Evolutionary conservation across 1,140 invertebrate species (phyloP).

Genomic region (Zaprionus taronus): DNA sequence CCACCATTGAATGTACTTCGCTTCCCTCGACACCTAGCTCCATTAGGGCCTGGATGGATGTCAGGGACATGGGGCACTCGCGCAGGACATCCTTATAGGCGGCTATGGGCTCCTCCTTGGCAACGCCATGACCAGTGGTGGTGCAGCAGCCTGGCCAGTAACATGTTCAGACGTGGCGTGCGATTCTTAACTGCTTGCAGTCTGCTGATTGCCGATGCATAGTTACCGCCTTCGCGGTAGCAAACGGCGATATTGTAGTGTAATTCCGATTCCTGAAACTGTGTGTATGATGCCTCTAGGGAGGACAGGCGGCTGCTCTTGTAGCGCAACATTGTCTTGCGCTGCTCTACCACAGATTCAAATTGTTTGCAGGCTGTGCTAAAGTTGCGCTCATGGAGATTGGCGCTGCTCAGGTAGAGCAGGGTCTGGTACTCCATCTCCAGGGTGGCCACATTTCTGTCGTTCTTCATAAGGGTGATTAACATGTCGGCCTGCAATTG

Average conservation of each 20-base stretch:
- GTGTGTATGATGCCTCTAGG: conserved; percentile 75
- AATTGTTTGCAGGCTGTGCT: conserved; percentile 56
- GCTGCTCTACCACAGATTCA: conserved; percentile 53
- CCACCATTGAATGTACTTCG: conserved; percentile 89
- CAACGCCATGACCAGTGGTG: conserved; percentile 87
- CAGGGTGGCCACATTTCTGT: conserved; percentile 64
- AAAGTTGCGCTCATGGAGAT: conserved; percentile 60
- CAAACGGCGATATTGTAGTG: conserved; percentile 90
- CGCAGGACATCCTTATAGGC: conserved; percentile 91
- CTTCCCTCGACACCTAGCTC: too few species aligned
- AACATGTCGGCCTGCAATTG: conserved; percentile 66
- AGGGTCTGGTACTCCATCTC: conserved; percentile 76
- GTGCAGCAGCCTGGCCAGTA: conserved; percentile 89
- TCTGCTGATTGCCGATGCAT: conserved; percentile 87
- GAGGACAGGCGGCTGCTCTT: conserved; percentile 59
- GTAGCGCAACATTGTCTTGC: conserved; percentile 57
- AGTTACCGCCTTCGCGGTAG: conserved; percentile 87
- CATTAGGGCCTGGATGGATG: conserved; percentile 89
- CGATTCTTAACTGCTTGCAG: conserved; percentile 90
- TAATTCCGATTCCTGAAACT: conserved; percentile 87
- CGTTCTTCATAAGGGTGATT: conserved; percentile 65
- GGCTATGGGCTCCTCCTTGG: conserved; percentile 89
- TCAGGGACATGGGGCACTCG: conserved; percentile 90
- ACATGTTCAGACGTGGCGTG: conserved; percentile 89
- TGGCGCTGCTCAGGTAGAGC: conserved; percentile 61